Base-by-base conservation (phyloP, 2,797 vertebrate genomes). In the Scarus forsteni region DNA sequence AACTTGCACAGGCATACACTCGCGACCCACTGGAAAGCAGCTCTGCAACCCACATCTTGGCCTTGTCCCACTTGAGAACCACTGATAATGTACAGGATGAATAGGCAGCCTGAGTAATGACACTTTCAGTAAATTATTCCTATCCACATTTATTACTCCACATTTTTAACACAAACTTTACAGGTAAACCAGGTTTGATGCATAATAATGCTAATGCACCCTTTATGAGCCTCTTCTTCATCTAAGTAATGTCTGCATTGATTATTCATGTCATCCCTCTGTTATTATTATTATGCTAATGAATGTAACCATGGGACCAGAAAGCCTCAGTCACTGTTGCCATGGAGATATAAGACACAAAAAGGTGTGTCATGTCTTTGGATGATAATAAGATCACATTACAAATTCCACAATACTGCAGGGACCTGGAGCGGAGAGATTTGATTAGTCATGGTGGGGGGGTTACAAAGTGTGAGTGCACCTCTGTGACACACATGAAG, bases 271-370 rank as follows among this genome's bases (percentile, higher is more conserved):
- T 60, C 8, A 18, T 76, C 18, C 60, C 40, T 60, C 56, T 40
- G 34, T 53, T 53, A 1, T 53, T 50, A 55, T 64, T 48, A 65
- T 52, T 52, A 73, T 77, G 68, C 60, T 58, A 63, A 83, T 81
- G 39, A 70, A 51, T 52, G 62, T 73, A 73, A 77, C 75, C 69
- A 68, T 50, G 66, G 75, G 38, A 65, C 40, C 15, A 70, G 27
- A 75, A 43, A 39, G 43, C 19, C 40, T 6, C 39, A 46, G 27
- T 34, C 64, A 55, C 60, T 70, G 83, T 84, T 89, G 79, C 84
- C 75, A 82, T 84, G 77, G 80, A 76, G 79, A 76, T 75, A 69
- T 44, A 63, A 39, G 70, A 81, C 65, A 78, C 19, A 44, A 38
- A 44, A 56, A 77, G 65, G 70, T 66, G 51, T 35, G 16, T 35